Evolutionary conservation across 2,113 vertebrate genomes (phyloP).

Genomic region (Vidua chalybeata): DNA sequence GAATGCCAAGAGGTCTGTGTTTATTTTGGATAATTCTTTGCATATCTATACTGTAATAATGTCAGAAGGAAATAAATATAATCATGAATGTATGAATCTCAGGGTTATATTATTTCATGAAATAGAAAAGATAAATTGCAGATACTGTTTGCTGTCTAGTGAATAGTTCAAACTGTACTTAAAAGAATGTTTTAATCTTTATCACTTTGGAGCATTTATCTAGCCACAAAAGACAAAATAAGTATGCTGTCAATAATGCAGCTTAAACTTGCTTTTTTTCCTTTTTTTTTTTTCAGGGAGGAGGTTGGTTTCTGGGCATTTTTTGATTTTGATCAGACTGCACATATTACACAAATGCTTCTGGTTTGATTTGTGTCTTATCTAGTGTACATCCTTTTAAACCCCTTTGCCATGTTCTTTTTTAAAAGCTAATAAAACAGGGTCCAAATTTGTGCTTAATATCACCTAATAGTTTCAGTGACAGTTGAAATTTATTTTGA

Average conservation of each 20-base stretch:
- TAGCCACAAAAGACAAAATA: not conserved
- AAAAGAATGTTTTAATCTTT: not conserved
- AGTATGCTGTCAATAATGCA: not conserved
- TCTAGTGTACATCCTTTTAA: not conserved
- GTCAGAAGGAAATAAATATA: not conserved
- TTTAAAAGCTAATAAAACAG: not conserved
- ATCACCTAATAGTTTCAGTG: not conserved
- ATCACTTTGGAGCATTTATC: not conserved
- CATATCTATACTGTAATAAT: not conserved
- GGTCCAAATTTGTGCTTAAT: not conserved
- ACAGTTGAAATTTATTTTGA: not conserved
- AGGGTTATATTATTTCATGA: not conserved
- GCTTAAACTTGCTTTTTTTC: not conserved
- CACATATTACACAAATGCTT: not conserved
- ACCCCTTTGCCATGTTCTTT: not conserved
- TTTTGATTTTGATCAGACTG: not conserved
- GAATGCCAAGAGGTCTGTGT: not conserved
- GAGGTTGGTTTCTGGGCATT: not conserved
- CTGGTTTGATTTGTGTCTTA: not conserved
- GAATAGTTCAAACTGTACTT: not conserved
- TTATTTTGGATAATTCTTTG: not conserved
- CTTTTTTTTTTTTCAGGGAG: not conserved
- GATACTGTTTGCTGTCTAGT: not conserved
- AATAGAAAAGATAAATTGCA: not conserved
- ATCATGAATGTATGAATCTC: not conserved